Conservation (phyloP, 2,888 invertebrate species). For the Amphipyra berbera region DNA sequence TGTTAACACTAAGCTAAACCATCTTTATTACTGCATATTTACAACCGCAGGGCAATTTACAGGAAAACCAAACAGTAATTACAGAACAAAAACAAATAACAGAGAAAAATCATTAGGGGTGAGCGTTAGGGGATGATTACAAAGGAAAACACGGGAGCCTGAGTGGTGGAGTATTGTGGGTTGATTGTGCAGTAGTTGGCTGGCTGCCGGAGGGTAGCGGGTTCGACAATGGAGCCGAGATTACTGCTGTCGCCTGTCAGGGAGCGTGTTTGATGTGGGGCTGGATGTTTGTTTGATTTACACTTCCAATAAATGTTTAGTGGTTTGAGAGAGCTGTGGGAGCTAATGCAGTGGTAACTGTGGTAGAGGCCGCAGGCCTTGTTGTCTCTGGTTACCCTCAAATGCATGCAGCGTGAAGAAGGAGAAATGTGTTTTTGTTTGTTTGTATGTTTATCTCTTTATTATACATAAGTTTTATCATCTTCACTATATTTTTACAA, state of each 20-base stretch:
- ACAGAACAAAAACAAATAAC: slow-evolving; percentile 88
- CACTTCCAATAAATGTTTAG: slow-evolving; percentile 62
- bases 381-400: slow-evolving; percentile 4
- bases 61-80: slow-evolving; percentile 88
- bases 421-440: too few species aligned
- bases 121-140: slow-evolving; percentile 77
- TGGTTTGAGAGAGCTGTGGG: slow-evolving; percentile 33
- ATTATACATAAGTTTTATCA: too few species aligned
- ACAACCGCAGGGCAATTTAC: slow-evolving; percentile 83
- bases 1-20: slow-evolving; percentile 50
- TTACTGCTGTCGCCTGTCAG: slow-evolving; percentile 82
- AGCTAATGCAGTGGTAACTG: slow-evolving; percentile 41
- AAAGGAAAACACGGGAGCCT: slow-evolving; percentile 80
- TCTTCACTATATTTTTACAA: too few species aligned
- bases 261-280: slow-evolving; percentile 62
- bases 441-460: too few species aligned
- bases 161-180: slow-evolving; percentile 73
- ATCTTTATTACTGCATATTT: slow-evolving; percentile 68
- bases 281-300: slow-evolving; percentile 57
- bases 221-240: slow-evolving; percentile 82
- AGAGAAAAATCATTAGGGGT: slow-evolving; percentile 85
- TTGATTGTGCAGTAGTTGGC: slow-evolving; percentile 73
- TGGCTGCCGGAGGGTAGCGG: slow-evolving; percentile 72
- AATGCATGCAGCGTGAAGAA: not conserved
- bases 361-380: slow-evolving; percentile 28